These are phyloP conservation scores for Sipha maydis DNA, from an alignment of 2,888 invertebrate genomes.

Conservation along the genomic window DNA sequence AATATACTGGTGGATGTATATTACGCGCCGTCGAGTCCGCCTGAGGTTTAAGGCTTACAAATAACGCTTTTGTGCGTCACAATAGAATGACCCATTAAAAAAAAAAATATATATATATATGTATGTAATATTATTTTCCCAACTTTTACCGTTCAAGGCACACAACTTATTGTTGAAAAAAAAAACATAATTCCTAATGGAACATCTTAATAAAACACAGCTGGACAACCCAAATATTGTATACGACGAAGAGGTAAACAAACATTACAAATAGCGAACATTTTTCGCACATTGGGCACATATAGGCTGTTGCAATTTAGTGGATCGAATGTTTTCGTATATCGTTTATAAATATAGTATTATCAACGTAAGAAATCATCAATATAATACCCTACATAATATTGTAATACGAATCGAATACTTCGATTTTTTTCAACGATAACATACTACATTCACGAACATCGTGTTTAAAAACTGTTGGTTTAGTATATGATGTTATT, in stretches of 20 bases:
- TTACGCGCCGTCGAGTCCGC: slow-evolving; percentile 36
- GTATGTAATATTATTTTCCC: slow-evolving; percentile 2
- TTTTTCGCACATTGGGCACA: not conserved
- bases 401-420: no score
- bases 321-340: no score
- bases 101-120: not conserved
- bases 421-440: no score
- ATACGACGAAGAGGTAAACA: not conserved
- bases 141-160: slow-evolving; percentile 41
- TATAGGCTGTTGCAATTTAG: no score
- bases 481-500: no score
- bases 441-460: no score
- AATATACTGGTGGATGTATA: slow-evolving; percentile 40
- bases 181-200: slow-evolving; percentile 39
- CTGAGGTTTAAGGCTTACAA: slow-evolving; percentile 51
- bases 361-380: no score
- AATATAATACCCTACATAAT: no score
- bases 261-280: not conserved
- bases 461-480: no score
- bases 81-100: slow-evolving; percentile 54
- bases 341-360: no score
- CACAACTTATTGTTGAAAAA: slow-evolving; percentile 40
- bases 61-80: slow-evolving; percentile 55
- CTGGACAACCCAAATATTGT: not conserved
- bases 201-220: slow-evolving; percentile 45